These are phyloP conservation scores for Himalopsyche phryganea DNA, from an alignment of 1,140 invertebrate species.

Conservation along the genomic window DNA sequence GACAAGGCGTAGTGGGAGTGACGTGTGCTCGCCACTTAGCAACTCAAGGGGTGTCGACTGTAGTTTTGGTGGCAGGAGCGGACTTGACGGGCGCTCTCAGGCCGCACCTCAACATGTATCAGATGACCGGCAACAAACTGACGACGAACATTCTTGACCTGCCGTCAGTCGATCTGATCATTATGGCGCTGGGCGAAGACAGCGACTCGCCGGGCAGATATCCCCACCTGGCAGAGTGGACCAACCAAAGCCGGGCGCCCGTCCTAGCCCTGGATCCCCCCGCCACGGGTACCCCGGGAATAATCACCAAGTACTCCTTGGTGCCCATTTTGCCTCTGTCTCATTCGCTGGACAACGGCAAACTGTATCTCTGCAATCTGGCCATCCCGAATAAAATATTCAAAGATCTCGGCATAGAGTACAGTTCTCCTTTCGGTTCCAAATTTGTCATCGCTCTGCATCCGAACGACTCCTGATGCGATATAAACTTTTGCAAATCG, in stretches of 20 bases:
- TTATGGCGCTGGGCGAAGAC: conserved; percentile 61
- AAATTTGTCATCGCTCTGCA: conserved; percentile 85
- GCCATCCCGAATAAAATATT: conserved; percentile 77
- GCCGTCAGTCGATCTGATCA: conserved; percentile 66
- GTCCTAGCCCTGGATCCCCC: conserved; percentile 80
- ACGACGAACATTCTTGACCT: conserved; percentile 55
- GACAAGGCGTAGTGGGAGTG: conserved; percentile 68
- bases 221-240: conserved; percentile 60
- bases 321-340: conserved; percentile 72
- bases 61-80: conserved; percentile 25
- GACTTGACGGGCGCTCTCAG: conserved; percentile 35
- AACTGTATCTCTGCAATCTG: conserved; percentile 84
- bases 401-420: conserved; percentile 71
- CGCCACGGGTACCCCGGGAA: conserved; percentile 60
- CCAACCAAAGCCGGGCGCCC: conserved; percentile 68
- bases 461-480: conserved; percentile 49
- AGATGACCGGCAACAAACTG: conserved; percentile 57
- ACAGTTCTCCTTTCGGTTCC: conserved; percentile 84
- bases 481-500: not conserved
- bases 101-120: conserved; percentile 59
- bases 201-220: conserved; percentile 39
- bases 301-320: conserved; percentile 72
- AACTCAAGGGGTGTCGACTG: conserved; percentile 68
- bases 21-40: conserved; percentile 77
- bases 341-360: conserved; percentile 67